Evolutionary conservation across 2,888 invertebrate species (phyloP), one percentile per base, ranked within the genome.

Genomic region (Enoplolaimus lenunculus): DNA sequence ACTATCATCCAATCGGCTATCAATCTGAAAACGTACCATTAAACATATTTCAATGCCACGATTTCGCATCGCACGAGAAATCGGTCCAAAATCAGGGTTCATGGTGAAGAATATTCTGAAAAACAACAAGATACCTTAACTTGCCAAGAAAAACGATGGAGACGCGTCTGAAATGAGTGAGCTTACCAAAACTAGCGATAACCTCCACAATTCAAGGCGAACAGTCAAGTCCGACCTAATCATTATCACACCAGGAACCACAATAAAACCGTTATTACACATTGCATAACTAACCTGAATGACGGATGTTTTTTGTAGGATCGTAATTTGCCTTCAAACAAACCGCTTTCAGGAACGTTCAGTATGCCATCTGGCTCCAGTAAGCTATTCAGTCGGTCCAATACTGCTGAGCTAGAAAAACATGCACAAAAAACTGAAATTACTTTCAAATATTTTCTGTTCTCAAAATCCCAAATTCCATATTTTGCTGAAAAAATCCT

Each of bases 21-120:
- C n/a, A n/a, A n/a, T n/a, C n/a, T n/a, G n/a, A n/a, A 21, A 57
- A 57, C 57, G 21, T 57, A 57, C 74, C 28, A 83, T 78, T 71
- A 89, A 79, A 78, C 82, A 89, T 76, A 98, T 88, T 84, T 99
- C 98, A 0, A 98, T 87, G 1, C 97, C 94, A 77, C 98, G 86
- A 82, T 99, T 99, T 72, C 97, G 86, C 98, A 99, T 99, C 0
- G 98, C 98, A 76, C 89, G 87, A 0, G 98, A 99, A 74, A 99
- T 89, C 82, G 94, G 93, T 0, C 98, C 98, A 82, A 90, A 88
- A 78, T 88, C 88, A 0, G 95, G 91, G 82, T 98, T 91, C 88
- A 95, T 90, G 0, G 93, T 89, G 73, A 98, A 86, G 79, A 98
- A 93, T 59, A 97, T 86, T 74, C 94, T 87, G 74, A 34, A 76